Evolutionary conservation across 2,113 vertebrate species (phyloP).

Genomic region (Antechinus flavipes): DNA sequence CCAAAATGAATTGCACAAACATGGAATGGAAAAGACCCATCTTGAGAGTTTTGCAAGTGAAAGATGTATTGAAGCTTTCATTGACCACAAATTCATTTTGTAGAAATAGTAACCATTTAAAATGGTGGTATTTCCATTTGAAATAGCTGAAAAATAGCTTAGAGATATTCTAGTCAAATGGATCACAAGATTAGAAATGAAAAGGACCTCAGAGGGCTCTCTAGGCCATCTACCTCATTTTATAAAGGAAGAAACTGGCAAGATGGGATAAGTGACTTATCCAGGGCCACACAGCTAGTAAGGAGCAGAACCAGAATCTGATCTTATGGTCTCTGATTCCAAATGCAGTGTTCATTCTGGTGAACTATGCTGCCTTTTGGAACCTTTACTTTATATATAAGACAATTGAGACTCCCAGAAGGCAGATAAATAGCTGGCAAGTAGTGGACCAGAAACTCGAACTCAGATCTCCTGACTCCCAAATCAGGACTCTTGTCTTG

Average conservation of each 20-base stretch:
- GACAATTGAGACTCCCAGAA: background rate
- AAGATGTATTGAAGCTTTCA: background rate
- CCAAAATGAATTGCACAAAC: background rate
- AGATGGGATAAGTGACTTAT: background rate
- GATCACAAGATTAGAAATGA: background rate
- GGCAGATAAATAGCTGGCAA: background rate
- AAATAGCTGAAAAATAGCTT: background rate
- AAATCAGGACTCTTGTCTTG: background rate
- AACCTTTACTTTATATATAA: background rate
- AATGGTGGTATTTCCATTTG: background rate
- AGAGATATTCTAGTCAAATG: background rate
- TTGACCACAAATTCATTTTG: background rate
- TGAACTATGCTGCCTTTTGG: background rate
- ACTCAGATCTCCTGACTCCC: background rate
- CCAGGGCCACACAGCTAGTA: background rate
- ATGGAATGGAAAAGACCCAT: background rate
- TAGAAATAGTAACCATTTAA: background rate
- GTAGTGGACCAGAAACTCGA: background rate
- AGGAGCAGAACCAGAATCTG: background rate
- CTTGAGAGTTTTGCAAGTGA: background rate
- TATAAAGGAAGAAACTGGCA: background rate
- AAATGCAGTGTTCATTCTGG: background rate
- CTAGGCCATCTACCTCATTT: background rate
- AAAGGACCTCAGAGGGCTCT: background rate
- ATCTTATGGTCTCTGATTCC: background rate